Evolutionary conservation across 2,888 invertebrate genomes (phyloP), one percentile per base, ranked within the genome.

Genomic region (Eupithecia subfuscata): DNA sequence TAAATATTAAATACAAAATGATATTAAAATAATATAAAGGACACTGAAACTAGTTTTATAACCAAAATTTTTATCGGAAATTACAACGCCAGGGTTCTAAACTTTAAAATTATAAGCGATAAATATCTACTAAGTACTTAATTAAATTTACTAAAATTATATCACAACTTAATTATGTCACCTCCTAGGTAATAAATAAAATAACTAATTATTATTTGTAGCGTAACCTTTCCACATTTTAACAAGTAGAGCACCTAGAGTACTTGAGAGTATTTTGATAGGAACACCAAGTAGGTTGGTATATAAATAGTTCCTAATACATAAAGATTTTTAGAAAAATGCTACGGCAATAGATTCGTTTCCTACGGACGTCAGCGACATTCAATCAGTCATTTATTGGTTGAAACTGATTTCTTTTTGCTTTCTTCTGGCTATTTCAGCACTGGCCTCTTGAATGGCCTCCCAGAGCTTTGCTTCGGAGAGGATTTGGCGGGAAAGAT

Each of bases 381-480:
- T 60, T 60, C 12, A 60, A 6, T 60, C 78, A 78, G 8, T 40
- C 65, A 67, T 82, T 84, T 84, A 85, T 83, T 84, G 79, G 70
- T 84, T 83, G 82, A 88, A 87, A 70, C 83, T 89, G 6, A 84
- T 83, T 40, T 92, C 94, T 76, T 95, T 95, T 81, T 95, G 96
- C 87, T 96, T 96, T 79, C 96, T 95, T 77, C 96, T 92, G 45
- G 96, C 95, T 75, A 97, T 94, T 87, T 97, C 97, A 16, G 96
- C 95, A 86, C 97, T 96, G 0, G 97, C 97, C 84, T 97, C 97
- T 84, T 97, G 97, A 25, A 97, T 96, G 5, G 97, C 97, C 85
- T 97, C 97, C 96, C 97, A 97, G 30, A 97, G 93, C 81, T 97
- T 96, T 0, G 97, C 97, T 91, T 97, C 97, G 0, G 97, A 97